A percentile compares a stretch with the other conserved stretches of the same genome.
These are phyloP conservation scores for Mystacornis crossleyi DNA, from an alignment of 2,113 vertebrate species.

Conservation along the genomic window DNA sequence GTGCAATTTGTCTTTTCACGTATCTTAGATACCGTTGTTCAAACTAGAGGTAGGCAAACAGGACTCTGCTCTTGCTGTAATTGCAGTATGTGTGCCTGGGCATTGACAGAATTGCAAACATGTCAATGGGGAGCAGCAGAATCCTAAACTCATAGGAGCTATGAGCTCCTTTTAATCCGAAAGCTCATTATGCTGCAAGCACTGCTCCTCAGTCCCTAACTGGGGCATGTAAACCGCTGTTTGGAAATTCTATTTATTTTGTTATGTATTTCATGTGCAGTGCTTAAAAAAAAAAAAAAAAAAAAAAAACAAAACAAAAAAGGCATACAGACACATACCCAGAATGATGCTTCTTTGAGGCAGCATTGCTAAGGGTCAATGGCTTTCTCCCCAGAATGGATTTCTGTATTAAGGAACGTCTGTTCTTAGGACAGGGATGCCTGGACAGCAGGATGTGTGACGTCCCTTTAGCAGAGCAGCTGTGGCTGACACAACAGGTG, in stretches of 20 bases:
- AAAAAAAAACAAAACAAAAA: no score
- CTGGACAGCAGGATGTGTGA: background rate
- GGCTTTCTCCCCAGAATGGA: background rate
- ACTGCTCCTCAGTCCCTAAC: background rate
- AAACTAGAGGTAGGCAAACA: background rate
- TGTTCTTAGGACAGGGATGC: background rate
- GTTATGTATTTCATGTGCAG: background rate
- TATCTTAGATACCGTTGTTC: background rate
- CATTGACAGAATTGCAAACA: background rate
- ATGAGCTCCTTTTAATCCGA: no score
- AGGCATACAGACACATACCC: background rate
- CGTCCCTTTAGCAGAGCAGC: background rate
- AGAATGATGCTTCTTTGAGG: background rate
- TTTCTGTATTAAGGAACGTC: background rate
- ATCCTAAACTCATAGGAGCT: no score
- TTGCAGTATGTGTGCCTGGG: background rate
- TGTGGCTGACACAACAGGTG: background rate
- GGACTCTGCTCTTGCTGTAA: background rate
- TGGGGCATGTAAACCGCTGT: background rate
- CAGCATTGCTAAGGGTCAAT: background rate
- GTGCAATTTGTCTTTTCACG: background rate
- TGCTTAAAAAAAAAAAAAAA: background rate
- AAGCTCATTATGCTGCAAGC: background rate
- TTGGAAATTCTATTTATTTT: background rate
- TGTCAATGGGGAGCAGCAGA: background rate